Base-by-base conservation (phyloP, 2,113 vertebrate species). In the Clarias gariepinus region DNA sequence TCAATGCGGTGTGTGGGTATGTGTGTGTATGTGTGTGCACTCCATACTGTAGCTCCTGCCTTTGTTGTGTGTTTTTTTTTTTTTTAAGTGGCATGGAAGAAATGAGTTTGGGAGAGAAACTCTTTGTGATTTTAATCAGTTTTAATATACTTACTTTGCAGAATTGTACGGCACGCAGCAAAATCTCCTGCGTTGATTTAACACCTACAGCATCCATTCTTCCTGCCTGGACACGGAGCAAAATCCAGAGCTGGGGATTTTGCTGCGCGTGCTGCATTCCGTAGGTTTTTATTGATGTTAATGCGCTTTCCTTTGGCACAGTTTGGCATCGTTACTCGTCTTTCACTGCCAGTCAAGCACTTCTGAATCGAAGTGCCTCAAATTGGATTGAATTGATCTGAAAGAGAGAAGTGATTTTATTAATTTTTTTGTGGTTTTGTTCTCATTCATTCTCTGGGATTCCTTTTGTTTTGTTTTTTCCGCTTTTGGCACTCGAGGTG, bases 21-120 rank as follows among this genome's bases (percentile, higher is more conserved):
- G 71, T 64, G 71, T 76, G 71, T 61, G 83, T 69, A 58, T 64
- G 71, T 76, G 71, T 61, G 83, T 84, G 66, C 36, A 53, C 58
- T 66, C 6, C 12, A 78, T 85, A 64, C 60, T 52, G 41, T 68
- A 64, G 57, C 76, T 25, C 8, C 76, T 78, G 58, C 41, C 61
- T 68, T 79, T 57, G 61, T 79, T 41, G 41, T 41, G 41, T 41
- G 41, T 4, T 4, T 6, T 47, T 47, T 47, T 7, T 47, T 47
- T 47, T 79, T 30, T 28, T 64, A 73, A 25, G 63, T 63, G 23
- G 3, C 81, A 69, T 4, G 19, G 30, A 83, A 73, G 68, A 74
- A n/a, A 30, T 58, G n/a, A 64, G 25, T 61, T 19, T n/a, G 13
- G 11, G 55, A 74, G 53, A 60, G 80, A n/a, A 47, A 3, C 36